Conservation (phyloP, 1,140 invertebrate genomes). For the Riptortus pedestris region DNA sequence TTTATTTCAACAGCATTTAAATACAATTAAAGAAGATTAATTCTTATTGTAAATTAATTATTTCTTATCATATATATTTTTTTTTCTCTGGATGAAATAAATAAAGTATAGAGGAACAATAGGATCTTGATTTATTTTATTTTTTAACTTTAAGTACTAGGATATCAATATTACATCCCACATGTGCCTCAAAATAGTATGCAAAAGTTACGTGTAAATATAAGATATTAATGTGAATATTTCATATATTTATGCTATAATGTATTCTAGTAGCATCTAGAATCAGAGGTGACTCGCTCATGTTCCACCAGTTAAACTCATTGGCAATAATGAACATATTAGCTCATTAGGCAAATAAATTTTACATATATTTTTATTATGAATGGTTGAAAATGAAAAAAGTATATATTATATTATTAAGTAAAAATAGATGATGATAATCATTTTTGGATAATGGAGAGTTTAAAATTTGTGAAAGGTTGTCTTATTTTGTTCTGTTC, state of each 20-base stretch:
- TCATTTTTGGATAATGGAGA: background rate
- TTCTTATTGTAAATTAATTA: too few species aligned
- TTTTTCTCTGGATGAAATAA: too few species aligned
- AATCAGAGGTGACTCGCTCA: background rate
- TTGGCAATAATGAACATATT: constrained; percentile 13
- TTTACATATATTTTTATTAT: constrained; percentile 18
- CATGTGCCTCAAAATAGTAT: constrained; percentile 12
- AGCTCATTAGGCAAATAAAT: constrained; percentile 10
- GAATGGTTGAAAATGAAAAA: constrained; percentile 10
- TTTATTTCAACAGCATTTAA: too few species aligned
- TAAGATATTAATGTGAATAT: constrained; percentile 7
- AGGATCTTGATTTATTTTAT: constrained; percentile 15
- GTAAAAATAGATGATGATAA: too few species aligned
- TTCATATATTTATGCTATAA: background rate
- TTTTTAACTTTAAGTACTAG: background rate
- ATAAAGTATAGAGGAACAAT: too few species aligned
- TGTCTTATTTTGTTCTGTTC: background rate
- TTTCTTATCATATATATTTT: too few species aligned
- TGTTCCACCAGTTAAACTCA: constrained; percentile 3
- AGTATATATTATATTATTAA: too few species aligned
- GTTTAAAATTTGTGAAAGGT: background rate
- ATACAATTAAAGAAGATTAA: too few species aligned
- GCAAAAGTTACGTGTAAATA: background rate
- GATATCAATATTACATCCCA: background rate
- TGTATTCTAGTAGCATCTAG: background rate